Base-by-base conservation (phyloP, 2,113 vertebrate species). In the Crotophaga sulcirostris region DNA sequence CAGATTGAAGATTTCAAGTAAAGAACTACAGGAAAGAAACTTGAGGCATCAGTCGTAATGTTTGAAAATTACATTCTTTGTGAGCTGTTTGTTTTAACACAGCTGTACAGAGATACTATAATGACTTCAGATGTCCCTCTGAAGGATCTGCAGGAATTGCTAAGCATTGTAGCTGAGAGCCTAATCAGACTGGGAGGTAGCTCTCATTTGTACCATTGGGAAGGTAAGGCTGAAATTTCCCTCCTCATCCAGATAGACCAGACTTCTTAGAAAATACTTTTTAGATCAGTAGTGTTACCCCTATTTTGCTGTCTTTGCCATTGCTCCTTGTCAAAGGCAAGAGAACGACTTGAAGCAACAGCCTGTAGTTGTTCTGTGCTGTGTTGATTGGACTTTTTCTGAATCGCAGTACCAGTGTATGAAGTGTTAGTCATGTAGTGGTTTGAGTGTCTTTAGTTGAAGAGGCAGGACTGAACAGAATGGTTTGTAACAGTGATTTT, bases 21-120 rank as follows among this genome's bases (percentile, higher is more conserved):
- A 84, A 95, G 93, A 91, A 87, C 87, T 89, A 72, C 93, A 95
- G 94, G 95, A 96, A 94, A 96, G 77, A 77, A 96, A 94, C 91
- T 96, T 87, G 70, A 96, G 78, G 93, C 94, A 93, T 95, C 77
- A 66, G 84, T 94, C 94, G 81, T 96, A 93, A 95, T 95, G 95
- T 97, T 97, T 96, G 93, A 95, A 95, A 97, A 92, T 86, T 90
- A 83, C 95, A 94, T 97, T 97, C 89, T 95, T 97, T 93, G 87
- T 91, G 91, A 96, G 84, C 84, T 96, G 95, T 95, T 97, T 97
- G 95, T 89, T 97, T 93, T 95, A 96, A 91, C 94, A 85, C 94
- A 96, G 96, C 96, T 95, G 95, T 89, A 96, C 87, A 76, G 93
- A 96, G 92, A 93, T 69, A 72, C 58, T 93, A n/a, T 94, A 90